Conservation (phyloP, 2,797 vertebrate genomes). For the Gadopsis bispinosus region DNA sequence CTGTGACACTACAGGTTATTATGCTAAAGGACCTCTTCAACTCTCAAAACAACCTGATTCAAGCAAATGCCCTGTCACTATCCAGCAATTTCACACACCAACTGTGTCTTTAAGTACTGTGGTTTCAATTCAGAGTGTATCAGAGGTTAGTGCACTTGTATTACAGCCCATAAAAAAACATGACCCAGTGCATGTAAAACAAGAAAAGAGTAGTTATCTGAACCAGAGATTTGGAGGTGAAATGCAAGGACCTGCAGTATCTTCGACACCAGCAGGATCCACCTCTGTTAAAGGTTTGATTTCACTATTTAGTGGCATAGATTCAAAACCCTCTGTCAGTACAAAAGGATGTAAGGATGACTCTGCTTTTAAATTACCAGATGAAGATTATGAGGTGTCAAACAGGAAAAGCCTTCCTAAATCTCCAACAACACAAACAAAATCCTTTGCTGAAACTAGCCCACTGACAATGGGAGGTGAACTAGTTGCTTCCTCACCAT, state of each 20-base stretch:
- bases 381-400: slow-evolving; percentile 17
- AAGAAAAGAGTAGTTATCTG: slow-evolving; percentile 17
- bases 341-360: slow-evolving; percentile 17
- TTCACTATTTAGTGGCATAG: slow-evolving; percentile 71
- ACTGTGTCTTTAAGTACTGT: slow-evolving; percentile 25
- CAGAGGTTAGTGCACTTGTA: slow-evolving; percentile 28
- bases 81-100: slow-evolving; percentile 41
- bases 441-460: slow-evolving; percentile 19
- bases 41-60: slow-evolving; percentile 31
- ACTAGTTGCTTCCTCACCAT: not conserved
- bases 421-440: slow-evolving; percentile 20
- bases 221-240: slow-evolving; percentile 30
- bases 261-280: slow-evolving; percentile 29
- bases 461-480: slow-evolving; percentile 4
- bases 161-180: slow-evolving; percentile 37
- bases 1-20: slow-evolving; percentile 2
- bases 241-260: slow-evolving; percentile 29
- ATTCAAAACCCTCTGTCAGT: slow-evolving; percentile 36
- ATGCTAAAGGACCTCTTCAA: slow-evolving; percentile 36
- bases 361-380: slow-evolving; percentile 17
- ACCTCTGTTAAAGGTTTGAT: slow-evolving; percentile 74
- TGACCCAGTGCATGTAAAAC: slow-evolving; percentile 11
- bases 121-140: slow-evolving; percentile 36
- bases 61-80: slow-evolving; percentile 34
- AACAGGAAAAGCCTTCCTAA: not conserved